Conservation (phyloP, 1,140 invertebrate genomes). For the Macrosteles quadrilineatus region DNA sequence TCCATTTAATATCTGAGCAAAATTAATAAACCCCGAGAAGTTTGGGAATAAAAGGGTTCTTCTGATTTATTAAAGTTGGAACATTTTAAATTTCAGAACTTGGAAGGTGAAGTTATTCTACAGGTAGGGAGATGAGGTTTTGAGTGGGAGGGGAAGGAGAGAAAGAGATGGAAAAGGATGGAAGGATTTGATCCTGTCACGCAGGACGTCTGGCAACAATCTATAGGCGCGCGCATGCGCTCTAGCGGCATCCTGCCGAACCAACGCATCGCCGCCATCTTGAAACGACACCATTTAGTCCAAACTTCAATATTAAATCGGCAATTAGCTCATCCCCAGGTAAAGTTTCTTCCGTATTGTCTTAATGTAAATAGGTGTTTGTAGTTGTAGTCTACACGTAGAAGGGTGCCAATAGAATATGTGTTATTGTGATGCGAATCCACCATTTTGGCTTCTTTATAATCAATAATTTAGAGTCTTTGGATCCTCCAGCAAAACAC, state of each 20-base stretch:
- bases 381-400: no score
- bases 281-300: constrained; percentile 14
- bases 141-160: neutral
- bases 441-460: no score
- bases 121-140: constrained; percentile 5
- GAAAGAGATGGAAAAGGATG: neutral
- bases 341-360: neutral
- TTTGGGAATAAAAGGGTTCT: constrained; percentile 11
- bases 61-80: neutral
- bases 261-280: neutral
- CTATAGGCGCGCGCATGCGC: constrained; percentile 17
- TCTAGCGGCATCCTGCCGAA: neutral
- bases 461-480: no score
- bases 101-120: neutral
- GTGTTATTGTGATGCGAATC: no score
- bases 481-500: no score
- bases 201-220: neutral
- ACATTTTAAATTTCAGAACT: constrained; percentile 9
- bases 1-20: neutral
- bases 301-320: constrained; percentile 18
- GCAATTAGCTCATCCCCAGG: neutral
- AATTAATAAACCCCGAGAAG: neutral
- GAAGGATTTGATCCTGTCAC: neutral
- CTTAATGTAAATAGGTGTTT: no score
- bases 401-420: no score